Evolutionary conservation across 2,797 vertebrate species (phyloP), one percentile per base, ranked within the genome.

Genomic region (Ataeniobius toweri): DNA sequence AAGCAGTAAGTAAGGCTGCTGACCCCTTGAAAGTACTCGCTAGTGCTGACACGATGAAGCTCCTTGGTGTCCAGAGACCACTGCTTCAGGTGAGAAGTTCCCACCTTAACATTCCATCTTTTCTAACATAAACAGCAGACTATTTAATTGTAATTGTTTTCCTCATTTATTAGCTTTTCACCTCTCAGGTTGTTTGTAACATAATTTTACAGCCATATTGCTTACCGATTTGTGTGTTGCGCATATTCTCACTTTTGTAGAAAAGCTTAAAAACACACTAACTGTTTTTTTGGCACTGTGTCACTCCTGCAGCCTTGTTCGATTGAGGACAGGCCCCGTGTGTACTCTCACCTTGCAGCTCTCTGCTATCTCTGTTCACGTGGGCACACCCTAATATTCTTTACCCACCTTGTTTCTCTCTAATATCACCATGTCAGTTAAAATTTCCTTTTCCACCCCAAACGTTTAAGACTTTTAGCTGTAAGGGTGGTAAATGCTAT

Each of bases 1-100:
- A 98, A 87, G 93, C 96, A 0, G 98, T 98, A 88, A 99, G 98
- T 3, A 99, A 99, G 79, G 94, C 96, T 0, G 94, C 98, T 0
- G 98, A 99, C 73, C 97, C 98, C 0, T 87, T 99, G 85, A 99
- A 99, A 80, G 95, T 98, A 80, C 79, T 99, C 6, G 98, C 98
- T 73, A 98, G 91, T 0, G 97, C 98, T 0, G 98, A 99, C 74
- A 98, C 98, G 85, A 99, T 99, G 98, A 99, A 99, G 89, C 83
- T 96, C n/a, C 94, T 99, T 1, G 97, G 97, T 0, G 96, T 98
- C 53, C 98, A 99, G 89, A 95, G 98, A 70, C 98, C 98, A 28
- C 94, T 99, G 14, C 93, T 99, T 59, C 98, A 99, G 98, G 98
- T 99, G 91, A 87, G 87, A 31, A 75, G 61, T 44, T 46, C 28